Conservation (phyloP, 2,797 vertebrate genomes). For the Xerus rutilus region DNA sequence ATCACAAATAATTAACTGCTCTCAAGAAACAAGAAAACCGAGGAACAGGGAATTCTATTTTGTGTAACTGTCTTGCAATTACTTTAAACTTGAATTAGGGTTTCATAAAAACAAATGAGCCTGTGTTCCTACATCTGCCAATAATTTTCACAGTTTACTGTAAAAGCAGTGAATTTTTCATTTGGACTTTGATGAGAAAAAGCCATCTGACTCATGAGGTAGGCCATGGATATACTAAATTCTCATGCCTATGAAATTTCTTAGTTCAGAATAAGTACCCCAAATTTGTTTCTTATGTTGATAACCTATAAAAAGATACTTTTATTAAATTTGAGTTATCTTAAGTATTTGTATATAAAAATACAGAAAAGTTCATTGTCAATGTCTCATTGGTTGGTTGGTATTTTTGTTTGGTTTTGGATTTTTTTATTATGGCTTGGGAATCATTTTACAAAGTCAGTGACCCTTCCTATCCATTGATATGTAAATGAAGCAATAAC, state of each 20-base stretch:
- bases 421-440: neutral
- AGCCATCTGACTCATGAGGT: neutral
- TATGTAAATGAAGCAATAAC: conserved; percentile 44
- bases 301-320: conserved; percentile 56
- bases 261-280: conserved; percentile 46
- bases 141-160: conserved; percentile 73
- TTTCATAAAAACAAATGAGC: conserved; percentile 69
- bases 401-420: neutral
- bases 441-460: conserved; percentile 54
- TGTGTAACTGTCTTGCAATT: conserved; percentile 50
- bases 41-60: neutral
- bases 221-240: conserved; percentile 21
- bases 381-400: neutral
- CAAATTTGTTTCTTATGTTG: conserved; percentile 43
- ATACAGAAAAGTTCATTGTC: conserved; percentile 29
- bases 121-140: conserved; percentile 53
- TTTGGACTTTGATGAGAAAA: conserved; percentile 55
- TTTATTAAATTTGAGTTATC: conserved; percentile 51
- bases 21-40: conserved; percentile 54
- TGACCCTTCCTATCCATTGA: conserved; percentile 16
- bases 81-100: conserved; percentile 64
- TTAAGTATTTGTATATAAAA: conserved; percentile 24
- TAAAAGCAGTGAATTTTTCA: conserved; percentile 62
- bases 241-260: conserved; percentile 12
- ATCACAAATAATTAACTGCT: conserved; percentile 43